A percentile compares a stretch with the other conserved stretches of the same genome.
These are phyloP conservation scores for Coryphaenoides rupestris DNA, from an alignment of 2,113 vertebrate genomes.

Conservation along the genomic window DNA sequence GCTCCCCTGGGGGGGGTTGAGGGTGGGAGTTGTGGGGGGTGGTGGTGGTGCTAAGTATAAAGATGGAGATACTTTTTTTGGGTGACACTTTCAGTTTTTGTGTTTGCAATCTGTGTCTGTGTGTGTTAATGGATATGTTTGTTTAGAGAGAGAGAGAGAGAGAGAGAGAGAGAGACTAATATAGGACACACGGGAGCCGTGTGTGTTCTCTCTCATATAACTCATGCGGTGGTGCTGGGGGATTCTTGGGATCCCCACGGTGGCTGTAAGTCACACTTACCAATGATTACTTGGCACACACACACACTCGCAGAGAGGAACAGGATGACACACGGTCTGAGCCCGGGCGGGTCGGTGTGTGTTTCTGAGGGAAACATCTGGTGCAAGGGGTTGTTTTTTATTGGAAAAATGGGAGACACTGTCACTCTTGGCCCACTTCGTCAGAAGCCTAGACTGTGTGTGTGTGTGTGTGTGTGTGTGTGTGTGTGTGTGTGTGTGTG, in stretches of 20 bases:
- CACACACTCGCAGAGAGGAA: neutral
- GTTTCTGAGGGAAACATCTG: too few relatives aligned
- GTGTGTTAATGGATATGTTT: constrained; percentile 21
- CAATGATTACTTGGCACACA: neutral
- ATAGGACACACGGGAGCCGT: constrained; percentile 29
- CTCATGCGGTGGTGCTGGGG: neutral
- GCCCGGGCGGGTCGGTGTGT: too few relatives aligned
- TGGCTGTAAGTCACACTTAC: neutral
- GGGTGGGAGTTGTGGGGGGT: constrained; percentile 11
- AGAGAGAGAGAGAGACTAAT: constrained; percentile 17
- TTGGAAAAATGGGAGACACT: neutral
- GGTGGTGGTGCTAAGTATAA: neutral
- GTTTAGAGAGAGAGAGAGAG: constrained; percentile 30
- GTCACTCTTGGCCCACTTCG: constrained; percentile 24
- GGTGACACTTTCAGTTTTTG: constrained; percentile 15
- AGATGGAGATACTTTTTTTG: constrained; percentile 3
- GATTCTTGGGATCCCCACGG: neutral
- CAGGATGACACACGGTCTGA: too few relatives aligned
- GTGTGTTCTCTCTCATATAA: constrained; percentile 6
- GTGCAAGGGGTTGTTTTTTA: too few relatives aligned
- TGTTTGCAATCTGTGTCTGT: constrained; percentile 10
- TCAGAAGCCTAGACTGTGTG: neutral
- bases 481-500: neutral
- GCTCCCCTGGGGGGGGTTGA: constrained; percentile 24
- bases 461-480: neutral